Evolutionary conservation across 2,888 invertebrate genomes (phyloP), one percentile per base, ranked within the genome.

Genomic region (Ptilodon capucinus): DNA sequence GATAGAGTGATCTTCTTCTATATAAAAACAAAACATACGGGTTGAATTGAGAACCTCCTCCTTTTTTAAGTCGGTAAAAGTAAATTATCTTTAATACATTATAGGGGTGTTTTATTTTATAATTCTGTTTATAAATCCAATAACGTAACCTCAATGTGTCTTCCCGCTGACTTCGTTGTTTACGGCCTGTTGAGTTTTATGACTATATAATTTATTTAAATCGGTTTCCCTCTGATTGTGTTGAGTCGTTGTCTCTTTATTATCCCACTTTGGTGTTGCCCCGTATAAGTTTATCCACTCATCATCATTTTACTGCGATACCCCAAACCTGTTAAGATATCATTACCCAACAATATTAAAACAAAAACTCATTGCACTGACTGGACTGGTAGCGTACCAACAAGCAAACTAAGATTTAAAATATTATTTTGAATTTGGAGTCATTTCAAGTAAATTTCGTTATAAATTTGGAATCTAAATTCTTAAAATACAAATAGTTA

Each of bases 181-280:
- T 60, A 74, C 61, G 54, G 60, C 63, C 68, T 69, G 63, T 73
- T 62, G 52, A 64, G 61, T 66, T 74, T 73, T 74, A 79, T 73
- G 67, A 66, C 59, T 40, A 44, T 46, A 55, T 68, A 64, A 70
- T 71, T 64, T 66, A 64, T 67, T 67, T 56, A 57, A 56, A 57
- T 51, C 42, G 42, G 19, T 55, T 51, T 49, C 25, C 25, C 54
- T 21, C 17, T 45, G 46, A 51, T 60, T 56, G 42, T 48, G 42
- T 44, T 54, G 40, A 45, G 40, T 40, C 23, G 14, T 19, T 14
- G 41, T 48, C 39, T 41, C 44, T 42, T 51, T 49, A 53, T 46
- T 57, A 51, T 36, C 41, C 19, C 17, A 40, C 13, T 48, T 42
- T 38, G 18, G 36, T 32, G 1, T 13, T 45, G 17, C 23, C 38